Percentiles rank a stretch among this genome's conserved stretches.
Evolutionary conservation across 2,113 vertebrate genomes (phyloP).

Genomic region (Pomatorhinus ruficollis): DNA sequence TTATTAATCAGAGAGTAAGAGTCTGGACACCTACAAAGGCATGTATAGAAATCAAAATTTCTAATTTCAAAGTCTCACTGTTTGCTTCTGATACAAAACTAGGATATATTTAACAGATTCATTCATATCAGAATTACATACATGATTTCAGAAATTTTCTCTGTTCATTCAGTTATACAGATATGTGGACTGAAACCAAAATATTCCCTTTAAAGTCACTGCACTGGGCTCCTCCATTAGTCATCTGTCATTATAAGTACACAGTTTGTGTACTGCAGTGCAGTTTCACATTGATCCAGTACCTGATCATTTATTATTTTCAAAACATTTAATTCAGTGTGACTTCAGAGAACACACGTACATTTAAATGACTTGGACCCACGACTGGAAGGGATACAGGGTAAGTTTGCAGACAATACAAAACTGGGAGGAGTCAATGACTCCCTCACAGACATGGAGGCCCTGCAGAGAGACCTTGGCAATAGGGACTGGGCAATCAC

Average conservation of each 20-base stretch:
- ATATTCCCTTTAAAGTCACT: neutral
- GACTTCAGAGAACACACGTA: neutral
- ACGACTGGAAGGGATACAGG: neutral
- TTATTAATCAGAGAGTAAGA: neutral
- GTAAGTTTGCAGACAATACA: accelerated
- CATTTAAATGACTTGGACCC: neutral
- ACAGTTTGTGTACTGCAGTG: too few relatives aligned
- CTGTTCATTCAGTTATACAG: neutral
- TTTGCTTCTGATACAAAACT: neutral
- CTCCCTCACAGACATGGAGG: too few relatives aligned
- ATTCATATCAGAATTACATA: neutral
- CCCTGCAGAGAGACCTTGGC: accelerated
- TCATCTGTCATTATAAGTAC: neutral
- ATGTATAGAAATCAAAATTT: neutral
- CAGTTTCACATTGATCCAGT: neutral
- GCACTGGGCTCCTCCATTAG: neutral
- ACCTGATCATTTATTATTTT: neutral
- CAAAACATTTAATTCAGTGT: neutral
- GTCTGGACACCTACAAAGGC: neutral
- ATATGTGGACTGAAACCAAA: neutral
- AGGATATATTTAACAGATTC: neutral
- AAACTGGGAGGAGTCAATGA: neutral
- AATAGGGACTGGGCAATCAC: neutral
- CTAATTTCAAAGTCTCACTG: neutral
- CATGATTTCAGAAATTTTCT: neutral